Base-by-base conservation (phyloP, 2,888 invertebrate genomes). In the Cotesia congregata region DNA sequence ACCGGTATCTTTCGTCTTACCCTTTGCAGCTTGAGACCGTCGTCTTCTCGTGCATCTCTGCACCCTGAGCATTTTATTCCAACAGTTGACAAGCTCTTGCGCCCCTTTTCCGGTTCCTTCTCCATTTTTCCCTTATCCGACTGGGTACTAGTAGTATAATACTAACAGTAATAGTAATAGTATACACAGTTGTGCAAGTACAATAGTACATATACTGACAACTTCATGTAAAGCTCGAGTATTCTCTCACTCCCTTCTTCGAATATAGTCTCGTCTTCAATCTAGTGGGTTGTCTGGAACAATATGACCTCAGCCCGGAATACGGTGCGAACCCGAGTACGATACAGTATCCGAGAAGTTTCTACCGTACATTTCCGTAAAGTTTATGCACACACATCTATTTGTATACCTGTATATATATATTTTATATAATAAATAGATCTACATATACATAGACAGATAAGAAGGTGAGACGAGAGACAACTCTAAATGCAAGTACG, bases 221-320 rank as follows among this genome's bases (percentile, higher is more conserved):
- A 15, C n/a, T 59, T 12, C 20, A 69, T 62, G 68, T 61, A 61
- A 41, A 68, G 17, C 62, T 38, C 75, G 7, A 17, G 50, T 50
- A n/a, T 69, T 70, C 65, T 78, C 80, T 77, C 77, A 77, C 39
- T 7, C 70, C 68, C 77, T 73, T 41, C 38, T 17, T 30, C 30
- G 39, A 38, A 59, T 39, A 17, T 40, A 50, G 15, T 50, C 64
- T 67, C 82, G 81, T 83, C 82, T 82, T 80, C 77, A 64, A 80
- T 78, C 82, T 72, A 77, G 65, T 76, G 67, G 62, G 75, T 76
- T 79, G 77, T 74, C 77, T 79, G 76, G 76, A 76, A 79, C 77
- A 78, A 79, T 78, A 79, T 76, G 69, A 78, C 76, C 77, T 70
- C 41, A 74, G 76, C 69, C 68, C 74, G 69, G 67, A 78, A 74